phyloP scores from a whole-genome alignment of 2,888 invertebrate species.

The Cylindroiulus punctatus region DNA sequence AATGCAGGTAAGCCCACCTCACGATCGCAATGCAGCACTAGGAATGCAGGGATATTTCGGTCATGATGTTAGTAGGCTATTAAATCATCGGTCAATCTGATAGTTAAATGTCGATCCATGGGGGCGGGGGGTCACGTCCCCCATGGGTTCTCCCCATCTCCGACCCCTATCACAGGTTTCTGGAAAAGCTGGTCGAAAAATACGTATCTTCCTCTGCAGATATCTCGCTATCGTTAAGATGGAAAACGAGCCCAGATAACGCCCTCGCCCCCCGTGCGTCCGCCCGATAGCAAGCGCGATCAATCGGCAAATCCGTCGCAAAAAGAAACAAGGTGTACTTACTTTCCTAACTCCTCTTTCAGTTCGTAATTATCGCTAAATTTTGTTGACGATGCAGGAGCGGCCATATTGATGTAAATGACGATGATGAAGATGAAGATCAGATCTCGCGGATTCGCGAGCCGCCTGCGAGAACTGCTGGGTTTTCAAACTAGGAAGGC shows the following conservation, averaged over 20 bases:
- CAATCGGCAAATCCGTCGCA: neutral
- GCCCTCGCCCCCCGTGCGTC: neutral
- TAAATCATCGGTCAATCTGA: conserved; percentile 12
- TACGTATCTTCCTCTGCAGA: conserved; percentile 38
- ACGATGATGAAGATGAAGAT: conserved; percentile 56
- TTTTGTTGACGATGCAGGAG: conserved; percentile 79
- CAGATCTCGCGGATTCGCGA: conserved; percentile 57
- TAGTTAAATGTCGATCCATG: conserved; percentile 5
- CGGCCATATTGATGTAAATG: conserved; percentile 59
- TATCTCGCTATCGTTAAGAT: conserved; percentile 19
- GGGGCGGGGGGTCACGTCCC: neutral
- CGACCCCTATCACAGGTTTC: neutral
- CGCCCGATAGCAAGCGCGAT: neutral
- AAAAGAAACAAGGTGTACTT: conserved; percentile 69
- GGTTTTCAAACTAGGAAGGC: neutral
- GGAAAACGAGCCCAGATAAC: neutral
- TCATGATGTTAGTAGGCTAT: neutral
- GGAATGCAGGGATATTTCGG: conserved; percentile 30
- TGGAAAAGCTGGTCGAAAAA: neutral
- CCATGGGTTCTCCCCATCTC: neutral
- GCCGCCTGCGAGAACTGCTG: conserved; percentile 50
- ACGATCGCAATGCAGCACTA: too few relatives aligned
- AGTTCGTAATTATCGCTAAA: conserved; percentile 99
- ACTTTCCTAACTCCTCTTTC: conserved; percentile 99
- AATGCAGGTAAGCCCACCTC: conserved; percentile 47